Base-by-base conservation (phyloP, 2,113 vertebrate genomes). In the Hystrix brachyura region DNA sequence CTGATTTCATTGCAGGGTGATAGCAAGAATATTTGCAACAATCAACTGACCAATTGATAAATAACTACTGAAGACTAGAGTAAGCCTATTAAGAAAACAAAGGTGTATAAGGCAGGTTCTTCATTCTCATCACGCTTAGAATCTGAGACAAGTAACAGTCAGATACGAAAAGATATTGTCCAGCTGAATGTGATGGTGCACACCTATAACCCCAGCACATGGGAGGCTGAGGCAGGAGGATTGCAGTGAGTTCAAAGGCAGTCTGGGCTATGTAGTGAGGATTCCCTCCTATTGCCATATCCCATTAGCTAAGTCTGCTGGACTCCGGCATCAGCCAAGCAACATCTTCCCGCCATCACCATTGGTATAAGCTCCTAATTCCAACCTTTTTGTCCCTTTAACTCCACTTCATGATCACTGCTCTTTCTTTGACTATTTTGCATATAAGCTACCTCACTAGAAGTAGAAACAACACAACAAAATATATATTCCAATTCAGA, bases 51-150 rank as follows among this genome's bases (percentile, higher is more conserved):
- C 27, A 21, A 48, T 0, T 59, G 23, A 51, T 51, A 55, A 48
- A 64, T 55, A 87, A 4, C 34, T 78, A 57, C 21, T 38, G 2
- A 60, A 81, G 34, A 85, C 60, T 4, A 82, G 32, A 51, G 69
- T 23, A 34, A 23, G 69, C 9, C 65, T 71, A 5, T 21, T 85
- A 60, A 72, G 62, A 87, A 94, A 48, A 32, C 29, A 89, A 65
- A 78, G 34, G 12, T 55, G 1, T 15, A 4, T 1, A 38, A 64
- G 32, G 46, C 57, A 53, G 32, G 18, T 17, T 67, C 65, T 83
- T 93, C 55, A 7, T 76, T 82, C 43, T 97, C 67, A 27, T 74
- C 86, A 59, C 62, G 79, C 72, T 64, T 59, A 64, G 46, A 87
- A 71, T 74, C n/a, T 46, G 34, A 81, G n/a, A 79, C n/a, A 3